A percentile compares a stretch with the other conserved stretches of the same genome.
Evolutionary conservation across 2,797 vertebrate genomes (phyloP).

Genomic region (Rhynchotus rufescens): DNA sequence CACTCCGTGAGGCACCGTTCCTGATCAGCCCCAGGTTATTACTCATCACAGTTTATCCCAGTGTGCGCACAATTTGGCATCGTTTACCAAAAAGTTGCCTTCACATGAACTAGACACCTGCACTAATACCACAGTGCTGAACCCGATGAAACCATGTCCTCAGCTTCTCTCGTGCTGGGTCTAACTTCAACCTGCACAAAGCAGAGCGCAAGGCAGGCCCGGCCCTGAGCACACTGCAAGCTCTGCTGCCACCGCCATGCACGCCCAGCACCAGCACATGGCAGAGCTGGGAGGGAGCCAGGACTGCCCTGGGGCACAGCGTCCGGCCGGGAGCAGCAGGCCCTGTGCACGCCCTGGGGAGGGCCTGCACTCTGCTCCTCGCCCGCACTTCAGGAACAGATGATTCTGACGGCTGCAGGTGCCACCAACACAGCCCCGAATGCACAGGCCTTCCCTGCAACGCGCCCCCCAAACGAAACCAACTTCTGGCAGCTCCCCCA

Average conservation of each 20-base stretch:
- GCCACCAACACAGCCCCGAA: rapidly evolving
- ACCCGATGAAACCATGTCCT: not conserved
- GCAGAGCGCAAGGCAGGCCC: not conserved
- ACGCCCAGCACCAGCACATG: not conserved
- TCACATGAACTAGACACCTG: too few relatives aligned
- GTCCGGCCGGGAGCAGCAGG: rapidly evolving
- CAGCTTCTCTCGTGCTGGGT: rapidly evolving
- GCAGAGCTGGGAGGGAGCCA: too few relatives aligned
- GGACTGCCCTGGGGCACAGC: not conserved
- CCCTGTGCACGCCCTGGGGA: rapidly evolving
- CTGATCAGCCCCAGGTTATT: not conserved
- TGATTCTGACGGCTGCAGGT: not conserved
- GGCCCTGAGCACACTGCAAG: rapidly evolving
- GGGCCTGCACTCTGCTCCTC: not conserved
- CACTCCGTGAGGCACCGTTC: not conserved
- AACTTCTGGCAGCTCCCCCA: not conserved
- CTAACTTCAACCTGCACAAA: not conserved
- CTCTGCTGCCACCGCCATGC: rapidly evolving
- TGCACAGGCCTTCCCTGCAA: rapidly evolving
- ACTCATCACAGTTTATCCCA: rapidly evolving
- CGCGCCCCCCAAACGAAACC: rapidly evolving
- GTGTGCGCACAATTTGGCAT: not conserved
- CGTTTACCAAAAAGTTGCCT: not conserved
- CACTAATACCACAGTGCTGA: not conserved
- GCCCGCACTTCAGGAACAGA: too few relatives aligned